Conservation (phyloP, 2,113 vertebrate genomes). For the Python bivittatus region DNA sequence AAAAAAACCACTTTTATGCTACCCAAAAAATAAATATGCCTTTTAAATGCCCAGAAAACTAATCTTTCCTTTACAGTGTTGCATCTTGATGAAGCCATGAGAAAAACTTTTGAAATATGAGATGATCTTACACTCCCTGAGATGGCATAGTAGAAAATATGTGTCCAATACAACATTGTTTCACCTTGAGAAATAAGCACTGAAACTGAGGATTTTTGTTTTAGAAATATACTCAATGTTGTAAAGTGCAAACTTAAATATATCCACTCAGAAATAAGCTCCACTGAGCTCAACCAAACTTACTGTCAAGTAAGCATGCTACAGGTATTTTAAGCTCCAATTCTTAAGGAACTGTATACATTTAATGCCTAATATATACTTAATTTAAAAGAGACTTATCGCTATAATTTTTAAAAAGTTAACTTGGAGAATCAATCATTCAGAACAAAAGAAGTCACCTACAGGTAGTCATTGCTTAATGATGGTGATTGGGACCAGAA, state of each 20-base stretch:
- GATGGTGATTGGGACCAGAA: background rate
- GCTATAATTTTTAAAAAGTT: background rate
- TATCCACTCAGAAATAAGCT: background rate
- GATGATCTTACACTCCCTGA: background rate
- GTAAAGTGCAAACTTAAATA: background rate
- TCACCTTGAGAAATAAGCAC: background rate
- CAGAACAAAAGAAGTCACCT: background rate
- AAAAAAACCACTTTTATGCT: background rate
- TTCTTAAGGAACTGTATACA: constrained; percentile 10
- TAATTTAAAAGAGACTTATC: background rate
- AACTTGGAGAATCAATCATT: background rate
- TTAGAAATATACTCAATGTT: constrained; percentile 32
- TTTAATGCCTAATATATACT: background rate
- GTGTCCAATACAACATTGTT: background rate
- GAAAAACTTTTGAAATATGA: background rate
- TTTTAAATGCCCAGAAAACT: background rate
- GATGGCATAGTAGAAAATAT: background rate
- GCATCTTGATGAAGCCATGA: background rate
- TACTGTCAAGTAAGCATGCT: background rate
- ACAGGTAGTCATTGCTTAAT: background rate
- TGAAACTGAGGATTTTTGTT: constrained; percentile 58
- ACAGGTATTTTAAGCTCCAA: background rate
- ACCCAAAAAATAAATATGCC: background rate
- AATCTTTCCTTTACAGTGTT: background rate
- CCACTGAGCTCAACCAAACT: background rate